Percentiles rank a stretch among this genome's conserved stretches.
Evolutionary conservation across 2,888 invertebrate genomes (phyloP).

Genomic region (Tromatobia lineatoria): DNA sequence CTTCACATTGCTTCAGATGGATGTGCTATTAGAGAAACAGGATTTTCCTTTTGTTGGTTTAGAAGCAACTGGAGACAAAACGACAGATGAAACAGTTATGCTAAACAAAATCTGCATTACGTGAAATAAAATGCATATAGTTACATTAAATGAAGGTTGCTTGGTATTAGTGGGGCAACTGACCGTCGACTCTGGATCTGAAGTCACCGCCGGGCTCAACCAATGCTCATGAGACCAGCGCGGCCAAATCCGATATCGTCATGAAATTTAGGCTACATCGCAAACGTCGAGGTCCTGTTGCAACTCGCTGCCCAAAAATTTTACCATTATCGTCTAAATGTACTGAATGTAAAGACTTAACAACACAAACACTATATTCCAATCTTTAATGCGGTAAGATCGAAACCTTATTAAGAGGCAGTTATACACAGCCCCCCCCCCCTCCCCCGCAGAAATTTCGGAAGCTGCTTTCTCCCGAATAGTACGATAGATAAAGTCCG

Average conservation of each 20-base stretch:
- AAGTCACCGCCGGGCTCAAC: constrained; percentile 86
- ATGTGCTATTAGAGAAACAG: neutral
- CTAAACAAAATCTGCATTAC: neutral
- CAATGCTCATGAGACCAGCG: constrained; percentile 82
- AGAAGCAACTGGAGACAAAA: neutral
- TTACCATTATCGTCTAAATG: constrained; percentile 85
- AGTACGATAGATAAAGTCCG: no score
- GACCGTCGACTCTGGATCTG: constrained; percentile 83
- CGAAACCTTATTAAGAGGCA: constrained; percentile 59
- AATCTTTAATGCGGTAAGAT: constrained; percentile 68
- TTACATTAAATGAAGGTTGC: no score
- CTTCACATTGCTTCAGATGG: neutral
- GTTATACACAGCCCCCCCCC: no score
- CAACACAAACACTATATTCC: constrained; percentile 61
- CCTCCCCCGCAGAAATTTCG: no score
- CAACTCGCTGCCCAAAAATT: constrained; percentile 82
- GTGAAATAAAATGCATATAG: neutral
- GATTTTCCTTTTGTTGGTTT: neutral
- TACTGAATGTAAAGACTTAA: constrained; percentile 76
- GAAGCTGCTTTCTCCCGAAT: no score
- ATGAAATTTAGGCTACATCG: constrained; percentile 82
- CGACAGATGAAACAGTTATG: neutral
- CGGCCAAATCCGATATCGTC: constrained; percentile 84
- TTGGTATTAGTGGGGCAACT: constrained; percentile 78
- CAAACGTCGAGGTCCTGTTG: constrained; percentile 77